A percentile compares a stretch with the other conserved stretches of the same genome.
phyloP scores from a whole-genome alignment of 2,113 vertebrate species.

The Eulemur macaco region DNA sequence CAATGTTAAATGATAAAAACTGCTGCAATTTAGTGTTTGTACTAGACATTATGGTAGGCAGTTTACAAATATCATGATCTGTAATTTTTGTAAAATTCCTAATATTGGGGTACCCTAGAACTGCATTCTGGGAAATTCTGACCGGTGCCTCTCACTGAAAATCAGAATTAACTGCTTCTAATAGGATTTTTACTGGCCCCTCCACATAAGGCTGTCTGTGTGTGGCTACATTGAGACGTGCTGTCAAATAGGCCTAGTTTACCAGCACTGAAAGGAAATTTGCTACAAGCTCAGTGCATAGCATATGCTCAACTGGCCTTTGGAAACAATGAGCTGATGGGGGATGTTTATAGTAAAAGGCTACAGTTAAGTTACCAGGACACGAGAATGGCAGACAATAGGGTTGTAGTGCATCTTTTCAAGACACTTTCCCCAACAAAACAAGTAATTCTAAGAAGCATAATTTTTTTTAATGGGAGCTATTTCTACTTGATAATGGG shows the following conservation, averaged over 20 bases:
- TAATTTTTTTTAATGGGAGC: neutral
- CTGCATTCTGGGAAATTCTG: neutral
- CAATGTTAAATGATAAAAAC: neutral
- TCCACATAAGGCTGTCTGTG: neutral
- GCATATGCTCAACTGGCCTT: neutral
- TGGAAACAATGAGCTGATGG: neutral
- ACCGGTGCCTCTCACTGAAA: neutral
- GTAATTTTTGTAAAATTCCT: constrained; percentile 18
- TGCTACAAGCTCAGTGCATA: neutral
- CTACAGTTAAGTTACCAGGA: neutral
- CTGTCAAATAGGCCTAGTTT: neutral
- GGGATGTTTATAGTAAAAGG: neutral
- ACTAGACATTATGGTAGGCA: neutral
- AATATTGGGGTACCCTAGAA: neutral
- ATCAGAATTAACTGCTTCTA: neutral
- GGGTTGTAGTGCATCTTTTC: neutral
- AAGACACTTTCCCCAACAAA: neutral
- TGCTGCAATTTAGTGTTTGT: neutral
- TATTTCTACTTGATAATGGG: neutral
- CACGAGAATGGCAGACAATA: neutral
- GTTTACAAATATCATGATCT: neutral
- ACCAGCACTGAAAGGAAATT: neutral
- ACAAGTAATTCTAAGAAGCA: neutral
- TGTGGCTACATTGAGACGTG: neutral
- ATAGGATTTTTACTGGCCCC: neutral